Percentiles rank a stretch among this genome's conserved stretches.
phyloP scores from a whole-genome alignment of 2,888 invertebrate species.

The Marronus borbonicus region DNA sequence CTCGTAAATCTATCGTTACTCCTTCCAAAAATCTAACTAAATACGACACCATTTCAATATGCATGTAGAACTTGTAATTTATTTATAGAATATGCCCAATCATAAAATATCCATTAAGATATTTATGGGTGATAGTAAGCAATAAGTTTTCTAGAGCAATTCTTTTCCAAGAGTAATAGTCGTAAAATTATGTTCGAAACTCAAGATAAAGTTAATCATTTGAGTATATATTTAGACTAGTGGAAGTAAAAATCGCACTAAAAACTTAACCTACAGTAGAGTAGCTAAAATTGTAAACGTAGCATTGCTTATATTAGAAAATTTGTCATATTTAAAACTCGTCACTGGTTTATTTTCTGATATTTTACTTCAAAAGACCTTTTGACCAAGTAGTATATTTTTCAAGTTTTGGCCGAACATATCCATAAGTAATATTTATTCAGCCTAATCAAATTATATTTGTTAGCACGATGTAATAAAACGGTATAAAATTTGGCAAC shows the following conservation, averaged over 20 bases:
- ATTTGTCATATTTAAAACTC: too few species aligned
- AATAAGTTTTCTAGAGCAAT: conserved; percentile 41
- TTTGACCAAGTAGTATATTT: too few species aligned
- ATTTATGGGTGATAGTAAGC: conserved; percentile 15
- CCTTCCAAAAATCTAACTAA: background rate
- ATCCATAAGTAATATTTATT: too few species aligned
- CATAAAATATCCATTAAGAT: conserved; percentile 42
- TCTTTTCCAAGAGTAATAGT: conserved; percentile 30
- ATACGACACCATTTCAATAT: conserved; percentile 1
- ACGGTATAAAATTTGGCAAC: too few species aligned
- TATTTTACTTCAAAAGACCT: too few species aligned
- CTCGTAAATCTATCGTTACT: background rate
- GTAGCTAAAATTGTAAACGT: too few species aligned
- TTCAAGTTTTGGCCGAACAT: too few species aligned
- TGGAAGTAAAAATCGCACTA: background rate
- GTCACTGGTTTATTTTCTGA: too few species aligned
- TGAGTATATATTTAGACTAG: background rate
- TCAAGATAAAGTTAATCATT: conserved; percentile 18
- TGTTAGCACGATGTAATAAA: too few species aligned
- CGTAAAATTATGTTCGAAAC: conserved; percentile 26
- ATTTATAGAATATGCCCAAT: conserved; percentile 27
- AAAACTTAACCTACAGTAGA: background rate
- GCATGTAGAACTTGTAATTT: background rate
- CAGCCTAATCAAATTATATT: too few species aligned
- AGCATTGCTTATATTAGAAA: too few species aligned